Conservation (phyloP, 2,888 invertebrate genomes). For the Rhodophaea formosa region DNA sequence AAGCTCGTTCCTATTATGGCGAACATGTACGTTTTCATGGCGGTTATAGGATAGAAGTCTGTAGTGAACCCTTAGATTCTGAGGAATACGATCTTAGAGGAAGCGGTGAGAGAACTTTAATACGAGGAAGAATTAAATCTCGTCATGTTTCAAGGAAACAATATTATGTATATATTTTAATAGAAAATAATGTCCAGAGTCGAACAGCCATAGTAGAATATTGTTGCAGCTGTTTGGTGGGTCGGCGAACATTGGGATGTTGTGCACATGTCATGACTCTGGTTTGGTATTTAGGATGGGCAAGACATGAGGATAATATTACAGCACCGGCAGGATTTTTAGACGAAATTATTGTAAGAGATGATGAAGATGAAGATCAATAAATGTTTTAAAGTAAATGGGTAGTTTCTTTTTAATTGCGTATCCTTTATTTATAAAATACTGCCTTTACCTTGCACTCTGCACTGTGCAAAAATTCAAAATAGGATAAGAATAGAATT, state of each 20-base stretch:
- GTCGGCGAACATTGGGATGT: constrained; percentile 26
- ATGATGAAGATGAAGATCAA: no score
- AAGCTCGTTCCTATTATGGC: constrained; percentile 21
- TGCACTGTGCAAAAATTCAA: no score
- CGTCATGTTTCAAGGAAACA: neutral
- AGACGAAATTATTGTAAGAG: constrained; percentile 8
- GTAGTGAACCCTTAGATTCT: neutral
- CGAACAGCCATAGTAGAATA: constrained; percentile 19
- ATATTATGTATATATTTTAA: constrained; percentile 10
- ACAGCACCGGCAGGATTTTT: constrained; percentile 19
- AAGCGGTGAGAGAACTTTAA: neutral
- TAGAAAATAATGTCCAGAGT: neutral
- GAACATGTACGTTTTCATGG: constrained; percentile 15
- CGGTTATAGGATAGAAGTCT: neutral
- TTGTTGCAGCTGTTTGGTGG: constrained; percentile 29
- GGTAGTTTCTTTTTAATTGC: no score
- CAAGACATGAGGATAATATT: constrained; percentile 21
- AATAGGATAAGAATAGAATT: no score
- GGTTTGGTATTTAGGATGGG: constrained; percentile 27
- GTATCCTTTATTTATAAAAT: no score
- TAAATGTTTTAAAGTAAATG: no score
- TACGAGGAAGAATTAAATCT: constrained; percentile 8
- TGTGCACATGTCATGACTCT: constrained; percentile 28
- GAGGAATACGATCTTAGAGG: constrained; percentile 1
- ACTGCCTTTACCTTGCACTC: no score